Evolutionary conservation across 1,140 invertebrate species (phyloP), one percentile per base, ranked within the genome.

Genomic region (Hyles euphorbiae): DNA sequence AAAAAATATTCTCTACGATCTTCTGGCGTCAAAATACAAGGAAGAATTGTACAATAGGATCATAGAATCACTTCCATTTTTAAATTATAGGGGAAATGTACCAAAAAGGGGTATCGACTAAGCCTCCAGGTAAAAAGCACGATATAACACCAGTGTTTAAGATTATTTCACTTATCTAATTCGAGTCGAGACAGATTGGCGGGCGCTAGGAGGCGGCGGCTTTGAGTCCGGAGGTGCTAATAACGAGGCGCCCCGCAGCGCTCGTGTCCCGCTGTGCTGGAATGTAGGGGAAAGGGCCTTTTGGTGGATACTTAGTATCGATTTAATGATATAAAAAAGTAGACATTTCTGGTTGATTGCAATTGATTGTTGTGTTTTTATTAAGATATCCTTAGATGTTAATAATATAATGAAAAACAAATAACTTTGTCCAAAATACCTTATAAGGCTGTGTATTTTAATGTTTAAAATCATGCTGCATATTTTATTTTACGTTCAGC

Each of bases 201-300:
- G 53, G 53, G 53, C 11, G 53, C 53, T 53, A 43, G 47, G 59
- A 56, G 52, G 48, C 51, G 53, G 32, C 43, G 36, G 73, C 78
- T 83, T 85, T 83, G 82, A 77, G 67, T 72, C 62, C 53, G 68
- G 82, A 87, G 84, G 84, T 85, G 84, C 81, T 87, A 87, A 87
- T 87, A 87, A 87, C 82, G 76, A 87, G 81, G 74, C 74, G 67
- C 67, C 84, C 81, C 72, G 79, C 79, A 63, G 84, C 71, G 82
- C 68, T 11, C 56, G 70, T 78, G 72, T 68, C 78, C 78, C 70
- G 83, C 81, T 78, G 83, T n/a, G 78, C 45, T 62, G 72, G 78
- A 80, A 81, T 86, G 68, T 73, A 51, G 65, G 72, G 73, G 67
- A 51, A 48, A 53, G 22, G 11, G 43, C 3, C n/a, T 45, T 5